These are phyloP conservation scores for Pristiophorus japonicus DNA, from an alignment of 2,113 vertebrate genomes.

Conservation along the genomic window DNA sequence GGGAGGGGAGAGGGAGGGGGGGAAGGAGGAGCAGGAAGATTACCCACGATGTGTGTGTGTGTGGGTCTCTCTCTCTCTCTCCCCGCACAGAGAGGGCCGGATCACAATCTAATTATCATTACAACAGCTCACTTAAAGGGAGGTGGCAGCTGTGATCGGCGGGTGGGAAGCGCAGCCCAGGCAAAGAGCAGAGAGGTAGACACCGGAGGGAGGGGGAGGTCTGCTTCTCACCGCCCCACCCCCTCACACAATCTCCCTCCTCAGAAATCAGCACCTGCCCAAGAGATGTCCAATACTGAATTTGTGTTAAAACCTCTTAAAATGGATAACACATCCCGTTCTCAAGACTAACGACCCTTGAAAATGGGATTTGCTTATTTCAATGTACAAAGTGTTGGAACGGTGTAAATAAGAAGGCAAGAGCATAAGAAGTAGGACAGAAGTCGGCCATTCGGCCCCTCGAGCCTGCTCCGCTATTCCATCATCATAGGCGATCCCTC, in stretches of 20 bases:
- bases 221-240: not conserved
- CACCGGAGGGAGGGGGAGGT: not conserved
- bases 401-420: not conserved
- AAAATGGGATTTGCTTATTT: not conserved
- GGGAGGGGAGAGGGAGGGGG: not conserved
- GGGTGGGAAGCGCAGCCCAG: not conserved
- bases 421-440: not conserved
- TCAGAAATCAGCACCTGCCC: not conserved
- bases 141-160: not conserved
- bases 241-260: not conserved
- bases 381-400: not conserved
- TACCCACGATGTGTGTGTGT: not conserved
- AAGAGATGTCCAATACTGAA: not conserved
- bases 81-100: not conserved
- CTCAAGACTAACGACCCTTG: not conserved
- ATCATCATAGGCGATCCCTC: no score
- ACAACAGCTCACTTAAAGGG: slow-evolving; percentile 29
- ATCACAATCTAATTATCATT: slow-evolving; percentile 22
- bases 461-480: no score
- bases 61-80: no score
- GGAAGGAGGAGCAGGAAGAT: not conserved
- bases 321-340: not conserved
- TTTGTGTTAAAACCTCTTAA: not conserved
- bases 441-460: not conserved
- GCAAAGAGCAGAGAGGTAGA: not conserved